These are phyloP conservation scores for Nebria brevicollis DNA, from an alignment of 2,888 invertebrate species.

Conservation along the genomic window DNA sequence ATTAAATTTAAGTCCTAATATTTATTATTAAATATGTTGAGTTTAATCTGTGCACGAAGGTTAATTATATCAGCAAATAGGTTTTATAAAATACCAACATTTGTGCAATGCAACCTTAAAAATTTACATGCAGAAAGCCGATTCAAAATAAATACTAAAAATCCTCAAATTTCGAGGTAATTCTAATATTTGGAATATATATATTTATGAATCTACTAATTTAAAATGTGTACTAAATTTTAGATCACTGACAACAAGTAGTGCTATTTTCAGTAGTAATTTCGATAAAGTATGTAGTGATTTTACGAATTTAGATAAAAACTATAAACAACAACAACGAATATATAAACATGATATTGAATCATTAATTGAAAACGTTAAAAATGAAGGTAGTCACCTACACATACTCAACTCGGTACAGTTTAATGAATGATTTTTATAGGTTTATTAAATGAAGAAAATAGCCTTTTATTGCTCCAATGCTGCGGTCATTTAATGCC, in stretches of 20 bases:
- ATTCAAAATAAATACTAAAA: not conserved
- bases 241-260: not conserved
- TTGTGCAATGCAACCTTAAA: constrained; percentile 28
- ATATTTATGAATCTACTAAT: not conserved
- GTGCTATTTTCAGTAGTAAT: not conserved
- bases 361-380: constrained; percentile 17
- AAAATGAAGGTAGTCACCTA: constrained; percentile 30
- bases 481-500: constrained; percentile 69
- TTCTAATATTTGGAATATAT: not conserved
- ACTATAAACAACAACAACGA: constrained; percentile 33
- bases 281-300: constrained; percentile 25
- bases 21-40: constrained; percentile 23
- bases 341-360: constrained; percentile 34
- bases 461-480: constrained; percentile 65
- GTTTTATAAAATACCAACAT: constrained; percentile 11
- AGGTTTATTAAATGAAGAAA: constrained; percentile 60
- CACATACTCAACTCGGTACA: not conserved
- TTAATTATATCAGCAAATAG: constrained; percentile 7
- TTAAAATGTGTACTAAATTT: not conserved
- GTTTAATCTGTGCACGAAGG: constrained; percentile 7
- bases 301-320: constrained; percentile 31
- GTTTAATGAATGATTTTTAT: constrained; percentile 47
- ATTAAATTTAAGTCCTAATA: not conserved
- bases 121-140: constrained; percentile 11
- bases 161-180: not conserved